Evolutionary conservation across 2,888 invertebrate genomes (phyloP), one percentile per base, ranked within the genome.

Genomic region (Dynastes grantii): DNA sequence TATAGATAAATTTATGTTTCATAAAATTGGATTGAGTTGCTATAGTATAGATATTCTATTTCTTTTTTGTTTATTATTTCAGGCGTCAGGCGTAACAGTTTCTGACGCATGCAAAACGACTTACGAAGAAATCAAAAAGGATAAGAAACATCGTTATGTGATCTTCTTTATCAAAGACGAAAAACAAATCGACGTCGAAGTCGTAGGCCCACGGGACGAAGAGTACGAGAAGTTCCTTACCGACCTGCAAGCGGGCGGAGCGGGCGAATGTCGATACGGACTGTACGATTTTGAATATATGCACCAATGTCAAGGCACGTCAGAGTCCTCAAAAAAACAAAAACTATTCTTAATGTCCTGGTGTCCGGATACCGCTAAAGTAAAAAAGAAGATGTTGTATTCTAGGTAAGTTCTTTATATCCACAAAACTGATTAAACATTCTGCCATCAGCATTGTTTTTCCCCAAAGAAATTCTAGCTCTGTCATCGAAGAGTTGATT

Each of bases 221-320:
- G 95, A 96, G 87, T 99, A 98, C 90, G 97, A 98, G 86, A 93
- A 95, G 88, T 99, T 99, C 92, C 93, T 98, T 85, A 94, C 95
- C 87, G 96, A 98, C 88, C 92, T 99, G 89, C 96, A 98, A 90
- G 92, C 92, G 88, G 97, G 95, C 79, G 98, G 97, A 84, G 94
- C 95, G 82, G 96, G 95, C 76, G 98, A 99, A 90, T 99, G 99
- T 92, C 97, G 99, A 91, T 99, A 99, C 90, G 98, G 98, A 82
- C 94, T 97, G 76, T 99, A 96, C 90, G 99, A 99, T 90, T 98
- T 98, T 88, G 97, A 98, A 91, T 99, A 98, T 91, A 97, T 97
- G 91, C 97, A 98, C 90, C 97, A 97, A 90, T 97, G 97, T 89
- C 97, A 98, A 90, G 98, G 98, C 89, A 98, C 98, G 86, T 97